Evolutionary conservation across 2,888 invertebrate species (phyloP).

Genomic region (Dendrolimus houi): DNA sequence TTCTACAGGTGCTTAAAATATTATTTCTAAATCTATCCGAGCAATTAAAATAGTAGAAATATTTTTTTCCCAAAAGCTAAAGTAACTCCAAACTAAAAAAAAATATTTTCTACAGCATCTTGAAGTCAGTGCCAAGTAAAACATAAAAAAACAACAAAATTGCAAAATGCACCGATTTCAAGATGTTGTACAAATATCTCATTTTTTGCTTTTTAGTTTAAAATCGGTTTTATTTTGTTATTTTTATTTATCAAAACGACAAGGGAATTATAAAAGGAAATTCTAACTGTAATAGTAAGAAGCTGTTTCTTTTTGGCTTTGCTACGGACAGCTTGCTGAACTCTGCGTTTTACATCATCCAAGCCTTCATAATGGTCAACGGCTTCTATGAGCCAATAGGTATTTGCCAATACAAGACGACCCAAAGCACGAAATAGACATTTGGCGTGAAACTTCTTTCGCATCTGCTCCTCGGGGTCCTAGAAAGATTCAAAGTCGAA

Average conservation of each 20-base stretch:
- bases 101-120: too few species aligned
- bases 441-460: slow-evolving; percentile 59
- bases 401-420: slow-evolving; percentile 74
- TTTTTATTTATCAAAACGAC: too few species aligned
- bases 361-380: slow-evolving; percentile 62
- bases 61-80: too few species aligned
- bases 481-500: slow-evolving; percentile 10
- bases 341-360: slow-evolving; percentile 72
- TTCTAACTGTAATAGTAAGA: slow-evolving; percentile 58
- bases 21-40: too few species aligned
- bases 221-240: too few species aligned
- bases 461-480: slow-evolving; percentile 55
- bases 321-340: slow-evolving; percentile 69
- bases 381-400: slow-evolving; percentile 73
- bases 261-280: neutral
- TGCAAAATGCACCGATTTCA: slow-evolving; percentile 2
- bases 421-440: slow-evolving; percentile 74
- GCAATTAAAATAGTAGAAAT: too few species aligned
- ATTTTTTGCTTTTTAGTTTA: too few species aligned
- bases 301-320: slow-evolving; percentile 67
- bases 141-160: slow-evolving; percentile 6
- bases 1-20: too few species aligned
- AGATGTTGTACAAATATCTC: too few species aligned
- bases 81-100: too few species aligned
- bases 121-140: too few species aligned